phyloP scores from a whole-genome alignment of 2,113 vertebrate species.

The Thamnophis sirtalis region DNA sequence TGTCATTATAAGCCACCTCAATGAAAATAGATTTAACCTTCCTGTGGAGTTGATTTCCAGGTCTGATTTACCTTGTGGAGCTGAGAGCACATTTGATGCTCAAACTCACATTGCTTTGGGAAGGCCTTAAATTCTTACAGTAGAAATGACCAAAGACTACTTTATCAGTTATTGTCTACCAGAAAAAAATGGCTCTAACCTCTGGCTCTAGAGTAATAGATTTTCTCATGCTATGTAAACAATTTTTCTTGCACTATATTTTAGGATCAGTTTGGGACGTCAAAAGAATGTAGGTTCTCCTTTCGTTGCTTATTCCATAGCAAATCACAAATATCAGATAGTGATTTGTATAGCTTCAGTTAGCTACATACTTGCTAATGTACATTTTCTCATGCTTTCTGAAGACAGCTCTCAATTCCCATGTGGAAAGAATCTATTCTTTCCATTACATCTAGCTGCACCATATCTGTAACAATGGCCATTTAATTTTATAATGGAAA shows the following conservation, averaged over 20 bases:
- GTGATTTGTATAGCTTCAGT: background rate
- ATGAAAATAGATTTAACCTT: background rate
- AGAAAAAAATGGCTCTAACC: background rate
- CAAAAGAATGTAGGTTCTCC: background rate
- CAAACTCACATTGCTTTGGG: background rate
- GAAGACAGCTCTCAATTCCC: background rate
- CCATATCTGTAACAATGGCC: background rate
- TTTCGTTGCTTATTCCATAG: background rate
- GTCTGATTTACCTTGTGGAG: background rate
- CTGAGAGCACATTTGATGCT: background rate
- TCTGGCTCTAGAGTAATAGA: background rate
- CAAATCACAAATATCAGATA: background rate
- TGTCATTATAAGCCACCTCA: background rate
- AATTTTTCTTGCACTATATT: background rate
- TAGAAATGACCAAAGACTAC: background rate
- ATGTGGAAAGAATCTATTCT: background rate
- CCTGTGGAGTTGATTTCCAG: background rate
- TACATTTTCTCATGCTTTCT: background rate
- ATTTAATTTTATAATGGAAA: background rate
- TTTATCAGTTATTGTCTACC: background rate
- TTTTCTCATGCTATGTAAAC: background rate
- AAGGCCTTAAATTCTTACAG: background rate
- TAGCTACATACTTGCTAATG: background rate
- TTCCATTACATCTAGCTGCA: background rate
- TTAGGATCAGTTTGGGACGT: background rate